Evolutionary conservation across 2,888 invertebrate species (phyloP).

Genomic region (Thysanoteuthis rhombus): DNA sequence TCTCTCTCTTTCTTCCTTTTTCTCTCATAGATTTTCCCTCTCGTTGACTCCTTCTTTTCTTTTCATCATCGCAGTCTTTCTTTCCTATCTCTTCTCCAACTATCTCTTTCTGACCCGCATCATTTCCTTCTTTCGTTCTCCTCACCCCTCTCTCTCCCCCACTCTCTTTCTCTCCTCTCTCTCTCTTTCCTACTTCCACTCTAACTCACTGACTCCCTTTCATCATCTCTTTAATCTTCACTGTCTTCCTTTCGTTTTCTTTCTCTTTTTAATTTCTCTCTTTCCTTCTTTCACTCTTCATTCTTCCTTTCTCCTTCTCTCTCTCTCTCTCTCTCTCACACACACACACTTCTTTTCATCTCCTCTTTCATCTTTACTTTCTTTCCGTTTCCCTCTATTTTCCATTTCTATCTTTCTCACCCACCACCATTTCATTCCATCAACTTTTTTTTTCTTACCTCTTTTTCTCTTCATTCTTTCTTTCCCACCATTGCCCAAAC

Average conservation of each 20-base stretch:
- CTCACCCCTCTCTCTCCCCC: background rate
- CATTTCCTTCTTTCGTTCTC: background rate
- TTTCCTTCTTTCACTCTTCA: background rate
- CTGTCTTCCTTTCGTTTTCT: background rate
- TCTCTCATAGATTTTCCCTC: background rate
- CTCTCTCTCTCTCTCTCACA: background rate
- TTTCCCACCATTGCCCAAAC: background rate
- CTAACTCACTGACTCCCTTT: background rate
- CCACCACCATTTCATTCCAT: no score
- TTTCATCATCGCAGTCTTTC: background rate
- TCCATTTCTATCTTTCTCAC: background rate
- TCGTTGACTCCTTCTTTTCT: background rate
- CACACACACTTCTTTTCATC: background rate
- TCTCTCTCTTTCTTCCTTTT: background rate
- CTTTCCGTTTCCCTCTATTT: background rate
- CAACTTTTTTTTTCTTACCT: background rate
- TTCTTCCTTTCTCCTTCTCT: background rate
- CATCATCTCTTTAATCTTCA: background rate
- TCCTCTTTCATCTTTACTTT: background rate
- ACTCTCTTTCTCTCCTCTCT: background rate
- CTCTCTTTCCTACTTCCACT: background rate
- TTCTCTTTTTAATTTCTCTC: background rate
- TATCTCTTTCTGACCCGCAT: no score
- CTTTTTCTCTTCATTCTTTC: background rate
- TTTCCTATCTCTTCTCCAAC: background rate